A percentile compares a stretch with the other conserved stretches of the same genome.
These are phyloP conservation scores for Serrognathus titanus DNA, from an alignment of 2,888 invertebrate species.

Conservation along the genomic window DNA sequence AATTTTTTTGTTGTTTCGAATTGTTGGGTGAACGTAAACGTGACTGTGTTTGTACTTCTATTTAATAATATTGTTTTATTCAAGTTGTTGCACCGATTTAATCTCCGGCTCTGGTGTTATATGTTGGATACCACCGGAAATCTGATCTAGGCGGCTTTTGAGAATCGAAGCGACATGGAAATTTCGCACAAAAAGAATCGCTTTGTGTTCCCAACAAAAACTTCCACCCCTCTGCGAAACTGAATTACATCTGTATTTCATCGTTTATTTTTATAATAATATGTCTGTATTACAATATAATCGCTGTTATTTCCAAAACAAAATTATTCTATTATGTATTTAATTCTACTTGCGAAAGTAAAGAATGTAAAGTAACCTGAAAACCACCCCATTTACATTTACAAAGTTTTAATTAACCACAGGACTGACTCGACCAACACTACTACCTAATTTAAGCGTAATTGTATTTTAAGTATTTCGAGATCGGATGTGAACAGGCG, in stretches of 20 bases:
- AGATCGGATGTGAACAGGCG: neutral
- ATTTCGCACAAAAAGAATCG: conserved; percentile 37
- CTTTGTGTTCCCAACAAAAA: conserved; percentile 27
- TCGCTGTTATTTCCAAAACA: too few relatives aligned
- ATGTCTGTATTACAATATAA: neutral
- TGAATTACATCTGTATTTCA: conserved; percentile 15
- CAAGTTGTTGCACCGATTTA: conserved; percentile 5
- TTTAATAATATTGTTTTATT: conserved; percentile 1
- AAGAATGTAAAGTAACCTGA: too few relatives aligned
- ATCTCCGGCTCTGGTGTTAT: conserved; percentile 13
- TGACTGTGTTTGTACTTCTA: neutral
- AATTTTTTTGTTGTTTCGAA: too few relatives aligned
- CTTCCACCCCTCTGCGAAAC: conserved; percentile 9
- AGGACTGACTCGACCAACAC: too few relatives aligned
- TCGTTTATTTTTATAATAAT: neutral
- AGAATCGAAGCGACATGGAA: conserved; percentile 34
- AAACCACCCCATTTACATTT: neutral
- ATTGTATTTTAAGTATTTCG: neutral
- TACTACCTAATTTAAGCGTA: conserved; percentile 7
- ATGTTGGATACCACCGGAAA: conserved; percentile 26
- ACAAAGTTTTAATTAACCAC: neutral
- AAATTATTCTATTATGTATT: neutral
- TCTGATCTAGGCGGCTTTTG: conserved; percentile 30
- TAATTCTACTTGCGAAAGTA: too few relatives aligned
- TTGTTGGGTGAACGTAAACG: neutral